A percentile compares a stretch with the other conserved stretches of the same genome.
phyloP scores from a whole-genome alignment of 2,113 vertebrate species.

The Callopanchax toddi region DNA sequence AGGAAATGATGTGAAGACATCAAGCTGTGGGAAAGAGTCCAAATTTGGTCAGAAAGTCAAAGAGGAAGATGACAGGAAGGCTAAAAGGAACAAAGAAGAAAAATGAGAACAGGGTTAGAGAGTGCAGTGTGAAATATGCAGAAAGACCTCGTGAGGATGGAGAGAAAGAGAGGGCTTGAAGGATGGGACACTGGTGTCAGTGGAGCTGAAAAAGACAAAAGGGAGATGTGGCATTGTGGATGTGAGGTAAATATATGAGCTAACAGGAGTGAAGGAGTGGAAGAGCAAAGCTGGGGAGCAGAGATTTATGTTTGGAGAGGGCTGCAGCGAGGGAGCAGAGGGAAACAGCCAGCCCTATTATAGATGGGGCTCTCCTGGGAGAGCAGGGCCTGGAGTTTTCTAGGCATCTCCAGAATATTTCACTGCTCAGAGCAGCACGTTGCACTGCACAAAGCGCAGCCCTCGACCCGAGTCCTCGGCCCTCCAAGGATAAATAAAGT shows the following conservation, averaged over 20 bases:
- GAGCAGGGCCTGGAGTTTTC: constrained; percentile 53
- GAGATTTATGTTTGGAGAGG: constrained; percentile 67
- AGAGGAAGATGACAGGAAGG: constrained; percentile 1
- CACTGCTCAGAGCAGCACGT: constrained; percentile 37
- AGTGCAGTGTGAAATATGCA: constrained; percentile 1
- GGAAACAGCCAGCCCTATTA: constrained; percentile 66
- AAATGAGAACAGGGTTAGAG: neutral
- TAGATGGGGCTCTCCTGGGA: constrained; percentile 68
- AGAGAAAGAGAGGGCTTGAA: neutral
- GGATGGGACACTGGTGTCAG: neutral
- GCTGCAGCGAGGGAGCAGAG: constrained; percentile 49
- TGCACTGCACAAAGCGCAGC: constrained; percentile 60
- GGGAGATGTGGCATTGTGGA: neutral
- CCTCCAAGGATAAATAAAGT: constrained; percentile 60
- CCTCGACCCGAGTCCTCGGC: constrained; percentile 41
- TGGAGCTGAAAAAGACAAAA: neutral
- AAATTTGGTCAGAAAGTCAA: neutral
- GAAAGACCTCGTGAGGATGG: neutral
- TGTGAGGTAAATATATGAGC: constrained; percentile 35
- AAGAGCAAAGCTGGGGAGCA: constrained; percentile 40
- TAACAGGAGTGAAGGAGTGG: constrained; percentile 28
- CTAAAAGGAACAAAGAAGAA: constrained; percentile 1
- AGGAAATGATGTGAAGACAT: constrained; percentile 3
- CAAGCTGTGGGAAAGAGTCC: neutral
- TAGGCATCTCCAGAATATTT: constrained; percentile 63